phyloP scores from a whole-genome alignment of 53 echinoderm and acorn worm genomes.

The Mesocentrotus franciscanus region DNA sequence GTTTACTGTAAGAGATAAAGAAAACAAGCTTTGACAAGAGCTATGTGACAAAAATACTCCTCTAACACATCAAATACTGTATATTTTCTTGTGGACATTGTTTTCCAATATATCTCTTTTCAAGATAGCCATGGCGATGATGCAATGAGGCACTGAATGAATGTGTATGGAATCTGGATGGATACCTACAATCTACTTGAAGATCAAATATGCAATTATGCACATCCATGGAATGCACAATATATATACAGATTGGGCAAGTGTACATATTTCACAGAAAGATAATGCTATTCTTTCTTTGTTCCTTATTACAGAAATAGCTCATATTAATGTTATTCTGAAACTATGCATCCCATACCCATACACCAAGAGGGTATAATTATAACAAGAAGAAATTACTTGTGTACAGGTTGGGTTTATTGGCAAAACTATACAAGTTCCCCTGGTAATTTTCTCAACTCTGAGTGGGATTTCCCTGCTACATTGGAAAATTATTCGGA shows the following conservation, averaged over 20 bases:
- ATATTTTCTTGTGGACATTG: background rate
- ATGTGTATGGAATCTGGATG: background rate
- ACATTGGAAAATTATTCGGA: background rate
- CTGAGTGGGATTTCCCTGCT: background rate
- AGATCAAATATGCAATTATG: background rate
- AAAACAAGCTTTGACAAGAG: background rate
- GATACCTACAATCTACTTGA: background rate
- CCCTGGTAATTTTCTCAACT: background rate
- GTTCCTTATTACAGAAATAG: background rate
- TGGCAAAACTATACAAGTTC: background rate
- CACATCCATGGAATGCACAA: background rate
- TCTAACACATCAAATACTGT: background rate
- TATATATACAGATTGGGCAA: background rate
- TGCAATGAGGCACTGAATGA: background rate
- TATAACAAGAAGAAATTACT: background rate
- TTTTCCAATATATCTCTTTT: background rate
- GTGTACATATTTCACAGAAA: background rate
- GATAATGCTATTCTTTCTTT: background rate
- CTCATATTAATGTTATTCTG: background rate
- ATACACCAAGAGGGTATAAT: no score
- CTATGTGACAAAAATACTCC: background rate
- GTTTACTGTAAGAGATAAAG: background rate
- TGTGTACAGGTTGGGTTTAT: background rate
- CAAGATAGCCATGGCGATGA: background rate
- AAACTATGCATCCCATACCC: background rate